Evolutionary conservation across 1,140 invertebrate genomes (phyloP).

Genomic region (Drosophila bifasciata): DNA sequence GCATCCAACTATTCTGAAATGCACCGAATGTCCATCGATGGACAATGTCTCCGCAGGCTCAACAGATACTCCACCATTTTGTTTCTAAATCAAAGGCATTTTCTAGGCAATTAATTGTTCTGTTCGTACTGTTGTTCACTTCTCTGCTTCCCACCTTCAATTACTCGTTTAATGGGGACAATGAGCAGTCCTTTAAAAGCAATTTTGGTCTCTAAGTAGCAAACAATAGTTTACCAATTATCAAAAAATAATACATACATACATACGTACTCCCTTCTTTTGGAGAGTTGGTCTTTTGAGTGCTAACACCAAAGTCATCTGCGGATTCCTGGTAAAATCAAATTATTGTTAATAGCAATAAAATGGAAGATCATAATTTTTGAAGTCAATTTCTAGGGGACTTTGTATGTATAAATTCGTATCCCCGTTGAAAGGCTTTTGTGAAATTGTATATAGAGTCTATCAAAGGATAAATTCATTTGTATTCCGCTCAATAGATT

Average conservation of each 20-base stretch:
- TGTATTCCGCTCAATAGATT: conserved; percentile 3
- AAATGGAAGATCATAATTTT: conserved; percentile 54
- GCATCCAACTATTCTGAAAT: conserved; percentile 4
- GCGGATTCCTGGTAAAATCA: conserved; percentile 35
- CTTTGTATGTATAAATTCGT: conserved; percentile 13
- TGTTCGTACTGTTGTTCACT: conserved; percentile 39
- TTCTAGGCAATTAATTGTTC: conserved; percentile 51
- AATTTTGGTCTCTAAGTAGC: conserved; percentile 62
- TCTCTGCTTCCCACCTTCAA: conserved; percentile 47
- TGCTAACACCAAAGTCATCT: conserved; percentile 10
- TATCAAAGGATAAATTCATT: background rate
- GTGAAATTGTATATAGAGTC: conserved; percentile 19
- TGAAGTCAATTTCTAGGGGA: conserved; percentile 42
- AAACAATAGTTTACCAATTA: conserved; percentile 59
- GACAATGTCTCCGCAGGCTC: conserved; percentile 44
- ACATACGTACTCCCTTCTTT: conserved; percentile 16
- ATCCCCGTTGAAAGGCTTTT: conserved; percentile 5
- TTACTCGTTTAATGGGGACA: conserved; percentile 48
- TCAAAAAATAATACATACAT: conserved; percentile 34
- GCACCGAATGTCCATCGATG: too few species aligned
- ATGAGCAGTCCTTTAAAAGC: conserved; percentile 45
- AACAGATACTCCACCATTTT: conserved; percentile 48
- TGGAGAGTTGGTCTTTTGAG: conserved; percentile 34
- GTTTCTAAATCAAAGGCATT: conserved; percentile 25
- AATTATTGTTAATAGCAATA: conserved; percentile 56